These are phyloP conservation scores for Acipenser transmontanus DNA, from an alignment of 2,797 vertebrate genomes.

Conservation along the genomic window DNA sequence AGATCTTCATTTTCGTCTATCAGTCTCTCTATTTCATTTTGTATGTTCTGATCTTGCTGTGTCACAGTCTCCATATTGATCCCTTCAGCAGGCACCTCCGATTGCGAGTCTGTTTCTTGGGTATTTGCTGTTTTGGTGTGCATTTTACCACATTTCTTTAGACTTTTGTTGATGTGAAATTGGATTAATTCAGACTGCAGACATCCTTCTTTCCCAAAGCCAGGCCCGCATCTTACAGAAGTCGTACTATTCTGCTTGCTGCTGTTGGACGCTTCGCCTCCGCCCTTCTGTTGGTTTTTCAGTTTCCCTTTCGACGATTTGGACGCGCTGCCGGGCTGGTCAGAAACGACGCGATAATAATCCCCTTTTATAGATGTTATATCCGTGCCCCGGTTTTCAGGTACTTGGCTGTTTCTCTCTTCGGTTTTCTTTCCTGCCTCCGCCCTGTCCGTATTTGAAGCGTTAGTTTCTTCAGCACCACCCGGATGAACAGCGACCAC, in stretches of 20 bases:
- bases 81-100: slow-evolving; percentile 47
- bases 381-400: slow-evolving; percentile 44
- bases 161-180: slow-evolving; percentile 86
- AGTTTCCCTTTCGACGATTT: slow-evolving; percentile 69
- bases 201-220: slow-evolving; percentile 90
- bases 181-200: slow-evolving; percentile 90
- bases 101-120: slow-evolving; percentile 46
- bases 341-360: slow-evolving; percentile 53
- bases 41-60: slow-evolving; percentile 62
- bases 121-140: slow-evolving; percentile 59
- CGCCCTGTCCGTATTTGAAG: slow-evolving; percentile 41
- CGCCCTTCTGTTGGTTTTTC: slow-evolving; percentile 50
- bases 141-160: slow-evolving; percentile 76
- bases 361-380: slow-evolving; percentile 26
- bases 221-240: slow-evolving; percentile 60
- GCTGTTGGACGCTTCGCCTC: slow-evolving; percentile 38
- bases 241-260: slow-evolving; percentile 56
- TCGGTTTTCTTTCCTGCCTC: slow-evolving; percentile 47
- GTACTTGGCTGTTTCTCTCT: slow-evolving; percentile 31
- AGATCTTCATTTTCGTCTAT: slow-evolving; percentile 87
- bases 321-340: slow-evolving; percentile 58
- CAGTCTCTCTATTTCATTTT: slow-evolving; percentile 80
- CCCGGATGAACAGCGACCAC: slow-evolving; percentile 72
- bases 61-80: slow-evolving; percentile 41
- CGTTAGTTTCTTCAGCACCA: slow-evolving; percentile 75